phyloP scores from a whole-genome alignment of 2,113 vertebrate species.

The Litocranius walleri region DNA sequence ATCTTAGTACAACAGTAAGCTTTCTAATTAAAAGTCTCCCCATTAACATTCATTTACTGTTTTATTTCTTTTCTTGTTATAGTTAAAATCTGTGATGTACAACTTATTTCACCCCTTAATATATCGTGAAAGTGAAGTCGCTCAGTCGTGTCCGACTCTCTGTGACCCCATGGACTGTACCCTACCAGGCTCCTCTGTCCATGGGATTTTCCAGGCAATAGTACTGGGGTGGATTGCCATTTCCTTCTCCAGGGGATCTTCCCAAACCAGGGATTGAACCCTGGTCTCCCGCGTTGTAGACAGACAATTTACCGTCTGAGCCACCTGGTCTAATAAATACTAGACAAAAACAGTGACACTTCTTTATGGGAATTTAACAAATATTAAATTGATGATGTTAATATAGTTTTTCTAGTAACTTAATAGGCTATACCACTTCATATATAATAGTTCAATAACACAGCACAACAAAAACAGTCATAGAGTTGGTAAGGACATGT shows the following conservation, averaged over 20 bases:
- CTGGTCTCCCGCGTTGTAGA: too few relatives aligned
- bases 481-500: background rate
- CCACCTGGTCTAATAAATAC: background rate
- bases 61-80: background rate
- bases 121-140: background rate
- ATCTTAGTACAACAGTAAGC: background rate
- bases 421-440: background rate
- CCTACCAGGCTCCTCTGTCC: too few relatives aligned
- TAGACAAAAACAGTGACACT: background rate
- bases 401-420: background rate
- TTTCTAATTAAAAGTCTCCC: background rate
- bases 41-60: background rate
- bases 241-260: too few relatives aligned
- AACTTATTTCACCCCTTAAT: background rate
- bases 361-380: background rate
- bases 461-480: background rate
- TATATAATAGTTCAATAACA: background rate
- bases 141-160: too few relatives aligned
- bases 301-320: too few relatives aligned
- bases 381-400: background rate
- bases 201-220: too few relatives aligned
- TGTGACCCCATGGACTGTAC: too few relatives aligned
- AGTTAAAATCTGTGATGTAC: background rate
- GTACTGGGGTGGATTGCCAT: too few relatives aligned
- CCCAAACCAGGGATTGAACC: too few relatives aligned